These are phyloP conservation scores for Yponomeuta sedellus DNA, from an alignment of 2,888 invertebrate species.

Conservation along the genomic window DNA sequence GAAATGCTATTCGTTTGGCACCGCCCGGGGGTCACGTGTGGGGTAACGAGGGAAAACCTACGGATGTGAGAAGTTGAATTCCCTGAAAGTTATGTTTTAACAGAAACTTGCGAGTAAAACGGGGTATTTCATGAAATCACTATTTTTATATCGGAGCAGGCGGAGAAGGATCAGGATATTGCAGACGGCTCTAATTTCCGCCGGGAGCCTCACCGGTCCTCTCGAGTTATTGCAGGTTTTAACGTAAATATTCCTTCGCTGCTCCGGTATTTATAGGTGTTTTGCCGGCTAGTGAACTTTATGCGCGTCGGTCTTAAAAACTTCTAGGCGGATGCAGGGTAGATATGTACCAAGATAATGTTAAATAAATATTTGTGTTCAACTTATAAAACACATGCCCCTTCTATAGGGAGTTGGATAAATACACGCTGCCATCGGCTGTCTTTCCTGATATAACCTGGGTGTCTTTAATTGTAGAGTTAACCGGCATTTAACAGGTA, in stretches of 20 bases:
- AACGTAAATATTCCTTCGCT: slow-evolving; percentile 1
- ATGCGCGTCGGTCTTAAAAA: not conserved
- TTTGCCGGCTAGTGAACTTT: not conserved
- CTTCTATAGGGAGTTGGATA: too few relatives aligned
- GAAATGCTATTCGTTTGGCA: too few relatives aligned
- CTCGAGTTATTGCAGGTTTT: not conserved
- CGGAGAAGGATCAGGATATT: slow-evolving; percentile 44
- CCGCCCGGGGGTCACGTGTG: too few relatives aligned
- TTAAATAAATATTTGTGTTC: too few relatives aligned
- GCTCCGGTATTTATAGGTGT: not conserved
- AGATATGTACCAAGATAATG: not conserved
- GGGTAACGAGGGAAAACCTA: too few relatives aligned
- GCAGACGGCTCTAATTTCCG: slow-evolving; percentile 56
- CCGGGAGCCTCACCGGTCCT: slow-evolving; percentile 21
- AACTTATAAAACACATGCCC: too few relatives aligned
- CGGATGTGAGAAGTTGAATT: too few relatives aligned
- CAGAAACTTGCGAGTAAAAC: not conserved
- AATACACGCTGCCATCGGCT: too few relatives aligned
- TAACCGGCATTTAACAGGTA: too few relatives aligned
- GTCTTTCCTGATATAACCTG: too few relatives aligned
- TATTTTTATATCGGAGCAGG: not conserved
- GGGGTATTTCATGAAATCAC: not conserved
- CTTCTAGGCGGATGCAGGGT: not conserved
- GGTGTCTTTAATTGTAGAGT: too few relatives aligned
- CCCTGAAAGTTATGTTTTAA: too few relatives aligned